These are phyloP conservation scores for Drosophila neutralis DNA, from an alignment of 2,888 invertebrate species.

Conservation along the genomic window DNA sequence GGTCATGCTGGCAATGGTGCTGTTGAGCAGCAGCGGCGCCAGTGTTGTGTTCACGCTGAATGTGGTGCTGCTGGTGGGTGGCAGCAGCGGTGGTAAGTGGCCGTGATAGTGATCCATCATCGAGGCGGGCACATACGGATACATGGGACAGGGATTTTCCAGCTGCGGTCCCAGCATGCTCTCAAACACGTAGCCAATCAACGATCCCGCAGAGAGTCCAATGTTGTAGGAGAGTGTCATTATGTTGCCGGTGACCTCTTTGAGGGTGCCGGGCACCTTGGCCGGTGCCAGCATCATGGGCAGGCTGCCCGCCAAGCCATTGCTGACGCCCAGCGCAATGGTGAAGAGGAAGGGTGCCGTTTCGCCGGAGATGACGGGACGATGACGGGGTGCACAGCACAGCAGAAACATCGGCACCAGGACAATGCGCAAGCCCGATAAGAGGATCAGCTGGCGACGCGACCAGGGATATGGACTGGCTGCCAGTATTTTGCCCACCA, in stretches of 20 bases:
- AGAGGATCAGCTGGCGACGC: constrained; percentile 90
- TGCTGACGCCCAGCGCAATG: constrained; percentile 91
- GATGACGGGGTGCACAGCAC: constrained; percentile 91
- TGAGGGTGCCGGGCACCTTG: constrained; percentile 92
- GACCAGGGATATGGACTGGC: constrained; percentile 94
- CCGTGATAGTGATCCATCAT: constrained; percentile 73
- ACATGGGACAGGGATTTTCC: constrained; percentile 85
- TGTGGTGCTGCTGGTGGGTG: constrained; percentile 49
- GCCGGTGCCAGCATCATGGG: constrained; percentile 97
- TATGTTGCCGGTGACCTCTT: constrained; percentile 96
- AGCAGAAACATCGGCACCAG: constrained; percentile 93
- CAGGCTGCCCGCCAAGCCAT: constrained; percentile 95
- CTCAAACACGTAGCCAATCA: constrained; percentile 92
- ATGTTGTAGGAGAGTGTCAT: constrained; percentile 97
- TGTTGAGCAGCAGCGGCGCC: constrained; percentile 56
- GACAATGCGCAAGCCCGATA: constrained; percentile 90
- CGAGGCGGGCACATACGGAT: constrained; percentile 78
- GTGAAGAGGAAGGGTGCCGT: constrained; percentile 89
- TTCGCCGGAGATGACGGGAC: constrained; percentile 90
- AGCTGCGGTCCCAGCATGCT: constrained; percentile 87
- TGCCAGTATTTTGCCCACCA: constrained; percentile 91
- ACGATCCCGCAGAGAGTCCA: constrained; percentile 92
- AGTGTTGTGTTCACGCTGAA: constrained; percentile 44
- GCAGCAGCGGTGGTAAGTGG: constrained; percentile 55
- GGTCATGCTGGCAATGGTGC: constrained; percentile 47